phyloP scores from a whole-genome alignment of 1,140 invertebrate species.

The Agrypnia vestita region DNA sequence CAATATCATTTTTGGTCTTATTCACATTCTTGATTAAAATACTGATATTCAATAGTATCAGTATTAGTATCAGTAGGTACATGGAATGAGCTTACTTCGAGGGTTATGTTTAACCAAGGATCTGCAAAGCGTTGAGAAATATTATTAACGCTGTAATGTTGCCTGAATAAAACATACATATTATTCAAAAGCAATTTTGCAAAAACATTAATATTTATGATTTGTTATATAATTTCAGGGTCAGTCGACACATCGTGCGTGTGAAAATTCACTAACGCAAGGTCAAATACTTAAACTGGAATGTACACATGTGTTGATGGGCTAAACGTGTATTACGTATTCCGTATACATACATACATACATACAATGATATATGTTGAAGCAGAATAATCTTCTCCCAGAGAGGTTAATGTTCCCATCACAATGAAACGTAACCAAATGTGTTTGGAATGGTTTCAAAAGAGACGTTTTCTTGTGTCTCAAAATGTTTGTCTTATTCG shows the following conservation, averaged over 20 bases:
- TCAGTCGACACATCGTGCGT: neutral
- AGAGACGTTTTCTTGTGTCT: neutral
- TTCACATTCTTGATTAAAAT: no score
- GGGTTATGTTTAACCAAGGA: no score
- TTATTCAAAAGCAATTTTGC: neutral
- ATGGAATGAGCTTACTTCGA: no score
- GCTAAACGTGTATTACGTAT: neutral
- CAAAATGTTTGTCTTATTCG: no score
- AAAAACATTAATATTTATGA: slow-evolving; percentile 1
- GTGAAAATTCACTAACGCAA: slow-evolving; percentile 19
- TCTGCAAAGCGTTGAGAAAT: no score
- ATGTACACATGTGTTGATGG: neutral
- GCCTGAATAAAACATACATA: neutral
- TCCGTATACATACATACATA: neutral
- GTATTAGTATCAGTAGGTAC: no score
- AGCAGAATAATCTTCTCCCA: neutral
- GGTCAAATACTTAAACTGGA: slow-evolving; percentile 22
- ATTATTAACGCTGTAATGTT: no score
- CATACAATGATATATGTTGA: neutral
- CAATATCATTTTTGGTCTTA: no score
- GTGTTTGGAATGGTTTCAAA: slow-evolving; percentile 9
- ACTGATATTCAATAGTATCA: no score
- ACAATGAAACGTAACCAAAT: neutral
- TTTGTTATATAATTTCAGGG: slow-evolving; percentile 13
- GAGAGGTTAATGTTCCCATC: slow-evolving; percentile 12